phyloP scores from a whole-genome alignment of 2,888 invertebrate genomes.

The Chorisops tibialis region DNA sequence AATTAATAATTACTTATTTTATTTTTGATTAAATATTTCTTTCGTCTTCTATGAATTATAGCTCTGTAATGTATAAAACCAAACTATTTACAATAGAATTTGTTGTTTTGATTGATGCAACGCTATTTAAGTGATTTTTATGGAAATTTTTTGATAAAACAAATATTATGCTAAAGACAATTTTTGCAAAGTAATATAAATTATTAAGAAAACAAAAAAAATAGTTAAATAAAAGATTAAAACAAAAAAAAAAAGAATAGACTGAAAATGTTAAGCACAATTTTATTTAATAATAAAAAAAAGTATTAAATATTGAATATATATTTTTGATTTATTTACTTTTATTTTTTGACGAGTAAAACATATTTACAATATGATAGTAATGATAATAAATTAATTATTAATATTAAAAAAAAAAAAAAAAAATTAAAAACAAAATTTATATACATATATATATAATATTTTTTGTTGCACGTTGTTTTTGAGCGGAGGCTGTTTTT shows the following conservation, averaged over 20 bases:
- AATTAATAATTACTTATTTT: too few relatives aligned
- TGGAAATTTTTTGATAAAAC: background rate
- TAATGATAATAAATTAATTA: constrained; percentile 10
- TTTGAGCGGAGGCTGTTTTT: constrained; percentile 66
- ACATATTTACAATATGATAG: background rate
- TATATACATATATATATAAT: constrained; percentile 54
- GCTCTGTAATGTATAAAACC: too few relatives aligned
- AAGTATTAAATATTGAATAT: background rate
- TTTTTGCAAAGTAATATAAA: too few relatives aligned
- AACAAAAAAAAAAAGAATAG: background rate
- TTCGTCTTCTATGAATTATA: too few relatives aligned
- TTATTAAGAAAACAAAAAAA: background rate
- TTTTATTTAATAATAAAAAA: background rate
- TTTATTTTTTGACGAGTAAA: background rate
- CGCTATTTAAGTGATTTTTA: background rate
- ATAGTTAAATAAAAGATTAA: background rate
- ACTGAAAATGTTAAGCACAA: too few relatives aligned
- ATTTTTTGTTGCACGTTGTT: constrained; percentile 74
- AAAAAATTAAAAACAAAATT: constrained; percentile 15
- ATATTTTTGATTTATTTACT: background rate
- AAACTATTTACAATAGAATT: too few relatives aligned
- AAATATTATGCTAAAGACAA: too few relatives aligned
- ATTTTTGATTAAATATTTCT: too few relatives aligned
- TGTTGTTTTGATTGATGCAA: too few relatives aligned
- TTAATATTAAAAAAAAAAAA: constrained; percentile 9